Percentiles rank a stretch among this genome's conserved stretches.
Conservation (phyloP, 64 coral and sea anemone genomes). For the Pocillopora verrucosa region DNA sequence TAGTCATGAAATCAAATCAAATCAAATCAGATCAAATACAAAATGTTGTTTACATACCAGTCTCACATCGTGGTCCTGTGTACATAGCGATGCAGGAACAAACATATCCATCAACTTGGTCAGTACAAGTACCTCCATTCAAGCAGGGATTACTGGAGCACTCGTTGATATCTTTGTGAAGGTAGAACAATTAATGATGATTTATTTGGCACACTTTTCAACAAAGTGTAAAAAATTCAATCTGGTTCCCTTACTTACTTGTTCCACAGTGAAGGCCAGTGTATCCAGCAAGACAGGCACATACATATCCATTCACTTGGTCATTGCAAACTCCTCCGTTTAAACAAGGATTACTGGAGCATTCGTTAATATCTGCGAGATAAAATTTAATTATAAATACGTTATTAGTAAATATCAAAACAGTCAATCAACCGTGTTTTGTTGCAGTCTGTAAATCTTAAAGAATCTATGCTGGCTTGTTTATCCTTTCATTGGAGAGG, state of each 20-base stretch:
- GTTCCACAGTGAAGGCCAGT: neutral
- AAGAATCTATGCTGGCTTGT: too few species aligned
- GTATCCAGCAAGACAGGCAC: neutral
- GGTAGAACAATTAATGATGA: too few species aligned
- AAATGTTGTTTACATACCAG: neutral
- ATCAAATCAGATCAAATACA: too few species aligned
- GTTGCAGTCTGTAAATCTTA: too few species aligned
- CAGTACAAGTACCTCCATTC: conserved; percentile 29
- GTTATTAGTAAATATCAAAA: too few species aligned
- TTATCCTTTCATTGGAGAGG: too few species aligned
- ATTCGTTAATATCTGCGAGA: conserved; percentile 21
- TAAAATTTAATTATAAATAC: neutral
- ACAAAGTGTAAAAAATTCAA: too few species aligned
- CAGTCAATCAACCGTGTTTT: too few species aligned
- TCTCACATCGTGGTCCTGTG: neutral
- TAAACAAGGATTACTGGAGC: conserved; percentile 16
- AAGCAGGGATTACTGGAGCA: conserved; percentile 24
- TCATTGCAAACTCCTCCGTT: conserved; percentile 31
- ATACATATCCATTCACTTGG: conserved; percentile 34
- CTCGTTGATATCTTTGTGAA: conserved; percentile 18
- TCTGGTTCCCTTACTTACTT: neutral
- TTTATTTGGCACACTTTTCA: too few species aligned
- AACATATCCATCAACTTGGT: conserved; percentile 33
- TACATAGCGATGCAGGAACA: neutral
- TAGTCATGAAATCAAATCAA: too few species aligned